These are phyloP conservation scores for Probosciger aterrimus DNA, from an alignment of 2,113 vertebrate species.

Conservation along the genomic window DNA sequence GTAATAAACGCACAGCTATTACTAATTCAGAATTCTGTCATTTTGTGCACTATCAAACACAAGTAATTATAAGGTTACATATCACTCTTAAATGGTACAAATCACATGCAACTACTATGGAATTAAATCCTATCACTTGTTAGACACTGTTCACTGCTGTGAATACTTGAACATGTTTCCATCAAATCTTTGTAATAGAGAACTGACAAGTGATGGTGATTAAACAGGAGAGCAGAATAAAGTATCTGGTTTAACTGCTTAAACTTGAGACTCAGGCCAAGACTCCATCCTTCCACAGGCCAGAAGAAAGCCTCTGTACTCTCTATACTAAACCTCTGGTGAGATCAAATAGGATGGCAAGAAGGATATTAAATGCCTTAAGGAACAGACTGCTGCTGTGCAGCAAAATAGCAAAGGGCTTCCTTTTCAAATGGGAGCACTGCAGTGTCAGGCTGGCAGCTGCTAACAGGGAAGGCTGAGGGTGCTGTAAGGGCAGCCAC, in stretches of 20 bases:
- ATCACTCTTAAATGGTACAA: background rate
- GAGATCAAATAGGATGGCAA: background rate
- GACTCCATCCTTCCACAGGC: background rate
- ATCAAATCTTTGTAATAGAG: background rate
- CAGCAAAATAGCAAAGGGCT: background rate
- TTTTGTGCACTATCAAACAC: background rate
- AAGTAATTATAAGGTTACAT: background rate
- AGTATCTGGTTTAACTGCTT: background rate
- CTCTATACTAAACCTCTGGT: background rate
- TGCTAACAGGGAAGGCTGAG: background rate
- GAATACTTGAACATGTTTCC: background rate
- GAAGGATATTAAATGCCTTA: too few species aligned
- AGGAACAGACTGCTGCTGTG: background rate
- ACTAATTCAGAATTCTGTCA: background rate
- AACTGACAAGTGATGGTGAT: background rate
- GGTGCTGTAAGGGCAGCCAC: too few species aligned
- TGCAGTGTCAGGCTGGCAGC: background rate
- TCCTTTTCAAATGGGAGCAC: fast-evolving
- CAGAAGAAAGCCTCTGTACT: background rate
- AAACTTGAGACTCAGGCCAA: background rate
- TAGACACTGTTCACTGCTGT: background rate
- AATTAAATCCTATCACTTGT: background rate
- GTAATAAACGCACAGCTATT: background rate
- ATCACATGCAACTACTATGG: background rate
- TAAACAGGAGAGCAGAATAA: background rate